Evolutionary conservation across 2,888 invertebrate genomes (phyloP), one percentile per base, ranked within the genome.

Genomic region (Callyntrura guangdongensis): DNA sequence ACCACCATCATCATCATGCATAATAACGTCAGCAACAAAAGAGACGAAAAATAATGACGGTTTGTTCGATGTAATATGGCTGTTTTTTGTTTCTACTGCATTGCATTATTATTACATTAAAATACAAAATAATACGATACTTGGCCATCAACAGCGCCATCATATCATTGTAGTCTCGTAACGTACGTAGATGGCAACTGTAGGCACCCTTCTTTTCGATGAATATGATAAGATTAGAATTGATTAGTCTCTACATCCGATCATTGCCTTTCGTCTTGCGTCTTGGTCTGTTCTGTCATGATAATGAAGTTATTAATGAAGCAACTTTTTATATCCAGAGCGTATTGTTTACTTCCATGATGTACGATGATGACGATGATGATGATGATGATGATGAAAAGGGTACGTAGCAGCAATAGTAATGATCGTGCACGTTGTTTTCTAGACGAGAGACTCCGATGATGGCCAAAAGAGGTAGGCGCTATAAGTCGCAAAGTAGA

Each of bases 231-330:
- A 86, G 89, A 89, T 89, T 89, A 85, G 69, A 79, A 85, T 85
- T 90, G 86, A 90, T 90, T 86, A 79, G 72, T 86, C 67, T 81
- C 86, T 90, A 56, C 86, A 45, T 59, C 45, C 61, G 59, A 72
- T 81, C 79, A 85, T 86, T 64, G 53, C 84, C 72, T 72, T 87
- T 87, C 79, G 12, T 84, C 49, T 47, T 22, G 20, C 61, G 17
- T 22, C 6, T 2, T 64, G 20, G 8, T 47, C 74, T 83, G 0
- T 82, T 64, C 79, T 85, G 85, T 85, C 85, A 67, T 79, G 77
- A 89, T 89, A 72, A 89, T 89, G 85, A 89, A 84, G 88, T 88
- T 87, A 88, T 72, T 89, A 83, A 89, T 89, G 84, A 83, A 89
- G 84, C 82, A 59, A 82, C 56, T 17, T 69, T 45, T 36, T 69